Evolutionary conservation across 2,113 vertebrate genomes (phyloP), one percentile per base, ranked within the genome.

Genomic region (Caretta caretta): DNA sequence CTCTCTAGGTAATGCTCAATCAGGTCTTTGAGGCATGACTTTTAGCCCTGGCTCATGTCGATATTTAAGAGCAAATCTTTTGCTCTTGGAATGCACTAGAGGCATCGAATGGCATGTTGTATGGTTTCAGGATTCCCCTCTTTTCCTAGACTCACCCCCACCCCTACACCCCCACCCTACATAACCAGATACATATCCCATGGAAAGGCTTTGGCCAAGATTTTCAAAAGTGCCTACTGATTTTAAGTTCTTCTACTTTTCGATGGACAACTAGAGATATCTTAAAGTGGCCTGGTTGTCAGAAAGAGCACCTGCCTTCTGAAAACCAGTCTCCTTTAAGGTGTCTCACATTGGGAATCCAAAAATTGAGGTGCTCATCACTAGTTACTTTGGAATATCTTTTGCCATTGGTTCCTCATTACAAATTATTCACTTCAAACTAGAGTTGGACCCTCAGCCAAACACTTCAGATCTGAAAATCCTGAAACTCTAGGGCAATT

Each of bases 151-250:
- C 1, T 2, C 72, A 80, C 48, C 76, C 19, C 0, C 2, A 2
- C 48, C 65, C 19, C 0, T 1, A 2, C 2, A 2, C 2, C 17
- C 3, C 42, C 42, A 42, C 42, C 42, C 7, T 53, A 20, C 6
- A 12, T 10, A 1, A 1, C 9, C 22, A 53, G 16, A 53, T 16
- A 53, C 51, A 53, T 53, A 53, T 53, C 51, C 51, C 16, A 56
- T 56, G 22, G 54, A 56, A 56, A 56, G 22, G 54, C 31, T 65
- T 35, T 69, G 16, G 35, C 65, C 65, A 69, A n/a, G 65, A 69
- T 69, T 69, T 69, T n/a, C 65, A 19, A 35, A 69, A 59, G 65
- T 69, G 35, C 31, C 35, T 69, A n/a, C 31, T 69, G 17, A 69
- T 69, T n/a, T 69, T n/a, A 35, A 69, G 8, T 65, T 29, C 29